phyloP scores from a whole-genome alignment of 2,797 vertebrate species.

The Vultur gryphus region DNA sequence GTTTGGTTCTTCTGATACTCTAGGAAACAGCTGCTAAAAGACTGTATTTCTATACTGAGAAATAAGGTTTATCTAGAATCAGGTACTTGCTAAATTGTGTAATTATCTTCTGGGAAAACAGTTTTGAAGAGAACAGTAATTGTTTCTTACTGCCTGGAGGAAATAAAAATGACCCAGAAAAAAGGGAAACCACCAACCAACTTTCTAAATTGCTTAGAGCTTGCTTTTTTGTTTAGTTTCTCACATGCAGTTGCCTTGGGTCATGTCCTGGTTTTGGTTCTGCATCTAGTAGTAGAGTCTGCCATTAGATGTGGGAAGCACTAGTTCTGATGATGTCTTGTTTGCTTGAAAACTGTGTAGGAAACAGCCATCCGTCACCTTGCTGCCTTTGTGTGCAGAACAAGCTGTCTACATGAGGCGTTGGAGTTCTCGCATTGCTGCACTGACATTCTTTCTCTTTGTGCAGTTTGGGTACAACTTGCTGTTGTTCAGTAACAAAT shows the following conservation, averaged over 20 bases:
- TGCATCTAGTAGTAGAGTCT: background rate
- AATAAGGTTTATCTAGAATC: background rate
- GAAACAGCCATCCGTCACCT: background rate
- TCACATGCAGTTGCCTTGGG: background rate
- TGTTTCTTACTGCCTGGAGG: background rate
- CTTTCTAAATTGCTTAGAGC: background rate
- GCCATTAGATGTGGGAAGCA: background rate
- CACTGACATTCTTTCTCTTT: background rate
- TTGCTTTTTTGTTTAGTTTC: background rate
- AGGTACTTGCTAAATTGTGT: background rate
- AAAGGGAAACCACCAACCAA: background rate
- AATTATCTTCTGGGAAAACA: background rate
- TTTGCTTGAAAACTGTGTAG: background rate
- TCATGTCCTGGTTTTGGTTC: background rate
- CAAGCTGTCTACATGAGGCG: background rate
- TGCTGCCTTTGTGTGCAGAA: background rate
- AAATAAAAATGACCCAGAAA: conserved; percentile 14
- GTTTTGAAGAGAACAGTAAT: background rate
- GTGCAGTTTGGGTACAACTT: background rate
- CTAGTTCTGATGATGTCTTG: background rate
- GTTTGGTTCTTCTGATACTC: background rate
- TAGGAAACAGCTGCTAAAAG: background rate
- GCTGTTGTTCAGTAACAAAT: background rate
- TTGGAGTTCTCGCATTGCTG: background rate
- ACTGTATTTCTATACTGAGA: background rate